These are phyloP conservation scores for Smutsia gigantea DNA, from an alignment of 2,797 vertebrate genomes.

Conservation along the genomic window DNA sequence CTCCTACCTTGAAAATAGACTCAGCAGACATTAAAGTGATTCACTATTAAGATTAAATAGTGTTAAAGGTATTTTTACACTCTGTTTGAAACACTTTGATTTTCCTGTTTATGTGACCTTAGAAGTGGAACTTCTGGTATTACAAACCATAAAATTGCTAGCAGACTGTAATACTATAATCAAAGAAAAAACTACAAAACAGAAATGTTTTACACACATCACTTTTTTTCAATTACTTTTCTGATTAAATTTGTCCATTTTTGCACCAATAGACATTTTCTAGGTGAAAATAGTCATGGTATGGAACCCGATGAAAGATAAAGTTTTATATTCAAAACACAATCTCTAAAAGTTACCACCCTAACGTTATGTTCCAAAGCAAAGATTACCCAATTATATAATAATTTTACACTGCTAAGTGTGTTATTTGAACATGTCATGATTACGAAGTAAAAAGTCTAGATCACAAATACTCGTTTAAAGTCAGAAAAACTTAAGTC, in stretches of 20 bases:
- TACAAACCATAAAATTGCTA: constrained; percentile 80
- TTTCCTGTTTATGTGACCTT: constrained; percentile 83
- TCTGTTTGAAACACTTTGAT: constrained; percentile 83
- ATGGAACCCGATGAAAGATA: not conserved
- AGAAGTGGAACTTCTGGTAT: constrained; percentile 79
- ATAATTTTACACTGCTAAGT: not conserved
- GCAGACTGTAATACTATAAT: constrained; percentile 74
- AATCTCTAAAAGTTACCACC: constrained; percentile 41
- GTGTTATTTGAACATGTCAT: constrained; percentile 14
- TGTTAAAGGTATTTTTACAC: constrained; percentile 85
- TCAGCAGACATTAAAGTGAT: constrained; percentile 79
- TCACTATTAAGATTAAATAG: constrained; percentile 84
- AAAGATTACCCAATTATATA: constrained; percentile 23
- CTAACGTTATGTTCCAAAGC: constrained; percentile 51
- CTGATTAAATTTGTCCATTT: constrained; percentile 59
- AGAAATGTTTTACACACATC: constrained; percentile 49
- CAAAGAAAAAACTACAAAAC: constrained; percentile 70
- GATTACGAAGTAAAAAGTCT: constrained; percentile 38
- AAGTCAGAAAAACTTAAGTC: constrained; percentile 19
- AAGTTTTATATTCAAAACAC: constrained; percentile 50
- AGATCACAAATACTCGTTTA: constrained; percentile 6
- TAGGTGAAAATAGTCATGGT: constrained; percentile 32
- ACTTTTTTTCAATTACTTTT: constrained; percentile 49
- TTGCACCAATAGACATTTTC: constrained; percentile 56
- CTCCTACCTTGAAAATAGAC: constrained; percentile 74